phyloP scores from a whole-genome alignment of 2,888 invertebrate genomes.

The Drosophila picticornis region DNA sequence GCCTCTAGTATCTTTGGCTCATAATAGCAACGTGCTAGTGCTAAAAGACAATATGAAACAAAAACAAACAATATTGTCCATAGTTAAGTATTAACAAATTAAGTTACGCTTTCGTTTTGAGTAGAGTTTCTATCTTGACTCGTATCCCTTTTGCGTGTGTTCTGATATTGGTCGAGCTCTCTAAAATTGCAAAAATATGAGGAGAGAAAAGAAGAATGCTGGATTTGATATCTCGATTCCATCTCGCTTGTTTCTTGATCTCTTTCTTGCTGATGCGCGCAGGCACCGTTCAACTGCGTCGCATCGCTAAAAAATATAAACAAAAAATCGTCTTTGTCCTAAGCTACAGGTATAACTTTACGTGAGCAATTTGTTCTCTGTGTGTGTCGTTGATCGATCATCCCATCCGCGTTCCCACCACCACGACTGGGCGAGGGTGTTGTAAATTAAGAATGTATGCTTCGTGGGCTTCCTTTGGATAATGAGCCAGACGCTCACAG shows the following conservation, averaged over 20 bases:
- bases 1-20: conserved; percentile 9
- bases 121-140: conserved; percentile 17
- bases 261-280: conserved; percentile 48
- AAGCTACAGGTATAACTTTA: conserved; percentile 42
- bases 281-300: conserved; percentile 65
- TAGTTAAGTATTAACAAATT: conserved; percentile 49
- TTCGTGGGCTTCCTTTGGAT: conserved; percentile 22
- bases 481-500: conserved; percentile 62
- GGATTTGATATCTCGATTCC: conserved; percentile 19
- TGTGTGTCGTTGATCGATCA: conserved; percentile 13
- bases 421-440: neutral
- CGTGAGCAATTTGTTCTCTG: conserved; percentile 16
- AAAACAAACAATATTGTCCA: conserved; percentile 64
- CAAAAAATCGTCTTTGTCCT: conserved; percentile 59
- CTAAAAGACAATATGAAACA: conserved; percentile 71
- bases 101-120: conserved; percentile 56
- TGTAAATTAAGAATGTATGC: conserved; percentile 6
- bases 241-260: conserved; percentile 19
- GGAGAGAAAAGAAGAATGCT: conserved; percentile 16
- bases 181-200: conserved; percentile 29
- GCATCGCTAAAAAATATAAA: conserved; percentile 61
- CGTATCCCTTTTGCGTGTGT: conserved; percentile 15
- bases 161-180: conserved; percentile 24
- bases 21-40: conserved; percentile 49
- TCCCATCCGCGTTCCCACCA: conserved; percentile 15